A percentile compares a stretch with the other conserved stretches of the same genome.
These are phyloP conservation scores for Drosophila cognata DNA, from an alignment of 2,888 invertebrate species.

Conservation along the genomic window DNA sequence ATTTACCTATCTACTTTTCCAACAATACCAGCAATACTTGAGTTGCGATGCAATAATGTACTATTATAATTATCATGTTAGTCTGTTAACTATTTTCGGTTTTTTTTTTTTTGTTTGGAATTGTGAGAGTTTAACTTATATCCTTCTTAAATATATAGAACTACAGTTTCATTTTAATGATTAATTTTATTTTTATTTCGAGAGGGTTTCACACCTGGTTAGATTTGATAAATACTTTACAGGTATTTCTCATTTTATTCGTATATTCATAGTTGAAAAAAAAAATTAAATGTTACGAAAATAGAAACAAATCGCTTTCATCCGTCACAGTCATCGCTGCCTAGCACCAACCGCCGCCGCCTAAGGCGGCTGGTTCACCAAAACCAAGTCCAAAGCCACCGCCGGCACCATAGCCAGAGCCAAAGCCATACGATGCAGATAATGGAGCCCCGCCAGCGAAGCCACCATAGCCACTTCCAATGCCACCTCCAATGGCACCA, in stretches of 20 bases:
- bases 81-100: background rate
- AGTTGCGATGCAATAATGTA: background rate
- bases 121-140: background rate
- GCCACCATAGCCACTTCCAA: slow-evolving; percentile 41
- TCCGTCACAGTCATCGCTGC: slow-evolving; percentile 5
- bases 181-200: slow-evolving; percentile 1
- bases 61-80: background rate
- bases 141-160: background rate
- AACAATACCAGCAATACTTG: background rate
- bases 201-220: background rate
- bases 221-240: background rate
- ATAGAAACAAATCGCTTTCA: slow-evolving; percentile 17
- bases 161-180: background rate
- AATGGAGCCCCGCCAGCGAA: slow-evolving; percentile 37
- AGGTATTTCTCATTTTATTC: slow-evolving; percentile 14
- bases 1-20: background rate
- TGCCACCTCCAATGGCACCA: slow-evolving; percentile 42
- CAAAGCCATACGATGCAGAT: slow-evolving; percentile 62
- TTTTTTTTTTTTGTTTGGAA: background rate
- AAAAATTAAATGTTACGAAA: slow-evolving; percentile 20
- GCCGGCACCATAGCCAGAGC: slow-evolving; percentile 62
- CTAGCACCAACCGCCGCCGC: slow-evolving; percentile 70
- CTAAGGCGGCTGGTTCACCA: slow-evolving; percentile 60
- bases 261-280: slow-evolving; percentile 44
- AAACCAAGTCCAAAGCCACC: slow-evolving; percentile 69